Conservation (phyloP, 1,140 invertebrate genomes). For the Bombus balteatus region DNA sequence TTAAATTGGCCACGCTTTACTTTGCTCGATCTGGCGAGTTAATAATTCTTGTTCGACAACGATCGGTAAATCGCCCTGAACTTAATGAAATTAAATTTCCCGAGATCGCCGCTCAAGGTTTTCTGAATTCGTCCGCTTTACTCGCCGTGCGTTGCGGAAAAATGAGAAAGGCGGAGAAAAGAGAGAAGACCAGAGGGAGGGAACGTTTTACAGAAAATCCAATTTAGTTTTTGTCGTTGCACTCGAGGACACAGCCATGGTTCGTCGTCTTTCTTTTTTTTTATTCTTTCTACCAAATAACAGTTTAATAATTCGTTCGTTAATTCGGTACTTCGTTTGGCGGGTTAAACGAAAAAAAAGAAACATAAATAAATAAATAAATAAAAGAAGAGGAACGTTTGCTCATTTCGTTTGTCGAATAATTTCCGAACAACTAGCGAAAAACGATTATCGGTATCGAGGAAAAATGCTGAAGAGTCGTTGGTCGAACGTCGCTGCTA, state of each 20-base stretch:
- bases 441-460: background rate
- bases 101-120: background rate
- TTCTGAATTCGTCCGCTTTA: background rate
- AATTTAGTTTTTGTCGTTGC: slow-evolving; percentile 5
- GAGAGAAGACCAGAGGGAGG: background rate
- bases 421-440: background rate
- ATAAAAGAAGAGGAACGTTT: too few species aligned
- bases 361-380: background rate
- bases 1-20: slow-evolving; percentile 40
- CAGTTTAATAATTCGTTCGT: slow-evolving; percentile 22
- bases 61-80: background rate
- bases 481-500: background rate
- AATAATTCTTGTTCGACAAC: slow-evolving; percentile 25
- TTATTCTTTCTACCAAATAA: too few species aligned
- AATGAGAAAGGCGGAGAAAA: background rate
- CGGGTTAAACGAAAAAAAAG: background rate
- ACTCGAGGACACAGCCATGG: background rate
- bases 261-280: background rate
- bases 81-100: slow-evolving; percentile 19
- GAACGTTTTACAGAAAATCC: background rate
- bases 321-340: slow-evolving; percentile 1
- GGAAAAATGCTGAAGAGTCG: background rate
- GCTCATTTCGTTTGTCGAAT: background rate
- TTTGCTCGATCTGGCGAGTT: background rate
- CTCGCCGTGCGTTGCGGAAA: background rate